Evolutionary conservation across 2,888 invertebrate species (phyloP), one percentile per base, ranked within the genome.

Genomic region (Dynastes grantii): DNA sequence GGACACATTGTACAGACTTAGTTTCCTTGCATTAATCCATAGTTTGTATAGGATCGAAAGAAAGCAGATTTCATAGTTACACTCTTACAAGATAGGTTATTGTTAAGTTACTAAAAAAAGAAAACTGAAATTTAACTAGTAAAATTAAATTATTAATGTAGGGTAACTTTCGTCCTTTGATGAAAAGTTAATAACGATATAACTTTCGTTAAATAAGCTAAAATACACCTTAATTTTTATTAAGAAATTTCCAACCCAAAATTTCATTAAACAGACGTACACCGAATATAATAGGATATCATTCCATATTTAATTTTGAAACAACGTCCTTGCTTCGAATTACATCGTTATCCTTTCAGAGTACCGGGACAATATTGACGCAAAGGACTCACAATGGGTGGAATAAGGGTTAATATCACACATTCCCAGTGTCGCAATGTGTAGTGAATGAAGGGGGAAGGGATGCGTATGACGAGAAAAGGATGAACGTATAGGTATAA

Each of bases 371-470:
- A 75, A 75, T 75, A 75, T 75, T 61, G 73, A 75, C 73, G 61
- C 73, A 75, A 75, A 63, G 58, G 73, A 32, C 71, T 55, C 55
- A 16, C 71, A 71, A 55, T 71, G 55, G 55, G 37, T 22, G 71
- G 71, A 75, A 75, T 75, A 75, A 75, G 73, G 73, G 73, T 75
- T 75, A 75, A 75, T 75, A 75, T 75, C 73, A 75, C 45, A 75
- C 61, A 75, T 75, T 58, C 27, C 73, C 58, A 40, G 58, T 58
- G 68, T 61, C 73, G 61, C 73, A 58, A 75, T 75, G 58, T 71
- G 55, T 63, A 22, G 11, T 13, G 40, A 27, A 58, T 73, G 58
- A 40, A 75, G 55, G 73, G 61, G 61, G 40, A 45, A 55, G 45
- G 45, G 32, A 75, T 32, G 22, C 58, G 27, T 27, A 27, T 11